These are phyloP conservation scores for Cheilosia urbana DNA, from an alignment of 2,888 invertebrate species.

Conservation along the genomic window DNA sequence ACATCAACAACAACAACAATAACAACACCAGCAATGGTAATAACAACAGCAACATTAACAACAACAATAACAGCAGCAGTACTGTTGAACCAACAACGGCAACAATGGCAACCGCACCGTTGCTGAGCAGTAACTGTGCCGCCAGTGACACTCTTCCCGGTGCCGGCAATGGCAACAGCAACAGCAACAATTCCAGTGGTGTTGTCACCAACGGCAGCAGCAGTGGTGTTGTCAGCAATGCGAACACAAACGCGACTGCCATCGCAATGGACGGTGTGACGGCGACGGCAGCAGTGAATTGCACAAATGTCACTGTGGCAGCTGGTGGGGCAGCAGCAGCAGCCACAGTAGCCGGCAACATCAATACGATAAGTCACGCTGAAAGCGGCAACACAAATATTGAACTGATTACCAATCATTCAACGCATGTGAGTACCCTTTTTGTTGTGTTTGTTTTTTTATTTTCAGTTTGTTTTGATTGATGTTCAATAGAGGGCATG, in stretches of 20 bases:
- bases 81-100: conserved; percentile 76
- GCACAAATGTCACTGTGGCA: conserved; percentile 61
- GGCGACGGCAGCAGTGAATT: conserved; percentile 49
- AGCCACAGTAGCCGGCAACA: conserved; percentile 34
- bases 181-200: neutral
- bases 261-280: conserved; percentile 66
- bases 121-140: conserved; percentile 33
- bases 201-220: conserved; percentile 68
- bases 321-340: conserved; percentile 29
- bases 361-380: conserved; percentile 66
- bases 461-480: neutral
- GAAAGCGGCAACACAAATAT: conserved; percentile 70
- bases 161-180: conserved; percentile 34
- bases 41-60: conserved; percentile 63
- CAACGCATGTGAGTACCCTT: conserved; percentile 70
- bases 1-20: conserved; percentile 67
- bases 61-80: conserved; percentile 62
- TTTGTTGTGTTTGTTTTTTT: conserved; percentile 18
- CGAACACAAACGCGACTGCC: conserved; percentile 50
- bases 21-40: conserved; percentile 68
- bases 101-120: conserved; percentile 66
- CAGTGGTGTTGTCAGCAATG: conserved; percentile 58
- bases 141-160: conserved; percentile 28
- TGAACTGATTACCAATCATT: conserved; percentile 71
- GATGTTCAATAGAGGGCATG: neutral